Percentiles rank a stretch among this genome's conserved stretches.
These are phyloP conservation scores for Xiphorhynchus erythropygius DNA, from an alignment of 2,797 vertebrate genomes.

Conservation along the genomic window DNA sequence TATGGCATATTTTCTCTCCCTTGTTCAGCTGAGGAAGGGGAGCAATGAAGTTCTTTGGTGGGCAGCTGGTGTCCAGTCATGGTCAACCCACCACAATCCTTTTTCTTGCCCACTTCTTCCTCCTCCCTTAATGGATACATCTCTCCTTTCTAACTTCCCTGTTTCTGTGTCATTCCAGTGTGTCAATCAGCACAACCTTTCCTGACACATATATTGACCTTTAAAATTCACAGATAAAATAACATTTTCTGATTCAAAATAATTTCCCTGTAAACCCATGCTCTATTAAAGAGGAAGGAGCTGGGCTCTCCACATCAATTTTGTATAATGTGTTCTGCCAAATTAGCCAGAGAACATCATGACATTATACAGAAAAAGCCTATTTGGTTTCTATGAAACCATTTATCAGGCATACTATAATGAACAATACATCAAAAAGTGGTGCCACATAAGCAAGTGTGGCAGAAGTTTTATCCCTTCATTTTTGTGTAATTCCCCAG, in stretches of 20 bases:
- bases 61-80: background rate
- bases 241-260: background rate
- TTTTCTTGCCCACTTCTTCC: background rate
- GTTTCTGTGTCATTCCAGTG: background rate
- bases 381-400: background rate
- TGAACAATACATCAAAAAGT: background rate
- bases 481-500: background rate
- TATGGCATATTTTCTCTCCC: background rate
- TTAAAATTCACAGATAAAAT: background rate
- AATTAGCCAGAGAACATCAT: background rate
- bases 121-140: background rate
- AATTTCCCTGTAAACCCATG: background rate
- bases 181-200: background rate
- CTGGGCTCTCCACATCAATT: background rate
- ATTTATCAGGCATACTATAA: background rate
- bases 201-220: background rate
- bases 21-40: background rate
- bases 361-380: background rate
- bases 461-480: background rate
- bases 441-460: background rate
- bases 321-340: background rate
- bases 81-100: background rate
- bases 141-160: background rate
- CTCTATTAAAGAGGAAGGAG: background rate
- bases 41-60: background rate